Evolutionary conservation across 2,888 invertebrate species (phyloP).

Genomic region (Cenopis cana): DNA sequence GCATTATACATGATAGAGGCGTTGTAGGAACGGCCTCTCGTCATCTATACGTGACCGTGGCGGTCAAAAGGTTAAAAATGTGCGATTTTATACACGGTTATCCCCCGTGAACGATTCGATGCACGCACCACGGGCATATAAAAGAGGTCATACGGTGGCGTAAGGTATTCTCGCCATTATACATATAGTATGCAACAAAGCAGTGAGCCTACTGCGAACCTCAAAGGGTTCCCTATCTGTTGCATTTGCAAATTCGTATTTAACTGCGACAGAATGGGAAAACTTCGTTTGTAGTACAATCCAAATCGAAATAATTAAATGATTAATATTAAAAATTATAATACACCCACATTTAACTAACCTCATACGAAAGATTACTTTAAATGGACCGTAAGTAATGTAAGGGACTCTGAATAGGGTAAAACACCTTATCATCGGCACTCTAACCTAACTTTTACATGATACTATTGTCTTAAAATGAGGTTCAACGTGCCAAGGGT

Average conservation of each 20-base stretch:
- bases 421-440: not conserved
- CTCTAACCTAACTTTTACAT: not conserved
- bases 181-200: not conserved
- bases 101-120: too few species aligned
- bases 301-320: not conserved
- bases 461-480: not conserved
- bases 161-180: not conserved
- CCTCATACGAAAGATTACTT: conserved; percentile 3
- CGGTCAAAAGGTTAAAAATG: too few species aligned
- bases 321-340: conserved; percentile 1
- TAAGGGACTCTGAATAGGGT: not conserved
- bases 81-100: not conserved
- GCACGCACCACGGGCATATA: not conserved
- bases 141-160: conserved; percentile 4
- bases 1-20: too few species aligned
- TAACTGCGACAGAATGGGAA: too few species aligned
- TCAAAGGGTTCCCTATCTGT: too few species aligned
- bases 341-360: not conserved
- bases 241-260: too few species aligned
- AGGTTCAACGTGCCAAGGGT: not conserved
- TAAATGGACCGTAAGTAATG: not conserved
- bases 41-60: too few species aligned
- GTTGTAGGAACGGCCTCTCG: too few species aligned
- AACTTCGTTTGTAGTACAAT: not conserved
- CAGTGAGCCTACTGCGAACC: too few species aligned